phyloP scores from a whole-genome alignment of 2,888 invertebrate genomes.

The Papilio protenor region DNA sequence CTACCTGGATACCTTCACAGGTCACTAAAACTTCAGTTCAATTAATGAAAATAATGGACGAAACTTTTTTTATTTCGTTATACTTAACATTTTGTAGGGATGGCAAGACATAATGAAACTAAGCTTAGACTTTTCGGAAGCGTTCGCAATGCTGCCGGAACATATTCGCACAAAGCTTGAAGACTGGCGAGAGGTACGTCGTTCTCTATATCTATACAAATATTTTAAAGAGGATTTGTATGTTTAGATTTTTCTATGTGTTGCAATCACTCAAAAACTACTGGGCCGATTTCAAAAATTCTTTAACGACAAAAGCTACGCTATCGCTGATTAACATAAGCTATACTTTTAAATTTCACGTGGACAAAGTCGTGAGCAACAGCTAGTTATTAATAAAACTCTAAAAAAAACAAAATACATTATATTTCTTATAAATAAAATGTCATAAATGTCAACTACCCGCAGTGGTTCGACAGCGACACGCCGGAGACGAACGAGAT shows the following conservation, averaged over 20 bases:
- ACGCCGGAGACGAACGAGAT: conserved; percentile 89
- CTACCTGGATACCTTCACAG: conserved; percentile 88
- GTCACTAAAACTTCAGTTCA: conserved; percentile 52
- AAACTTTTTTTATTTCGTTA: neutral
- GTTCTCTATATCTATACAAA: neutral
- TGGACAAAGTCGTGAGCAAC: too few species aligned
- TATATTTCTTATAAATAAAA: neutral
- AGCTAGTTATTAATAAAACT: neutral
- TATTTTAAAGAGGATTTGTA: neutral
- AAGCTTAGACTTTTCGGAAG: conserved; percentile 86
- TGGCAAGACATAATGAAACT: conserved; percentile 94
- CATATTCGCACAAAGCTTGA: conserved; percentile 82
- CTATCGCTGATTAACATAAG: too few species aligned
- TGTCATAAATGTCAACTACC: neutral
- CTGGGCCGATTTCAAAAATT: too few species aligned
- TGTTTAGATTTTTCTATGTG: too few species aligned
- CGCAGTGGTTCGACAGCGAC: conserved; percentile 93
- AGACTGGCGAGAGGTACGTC: conserved; percentile 87
- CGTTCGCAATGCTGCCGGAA: conserved; percentile 87
- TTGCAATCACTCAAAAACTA: too few species aligned
- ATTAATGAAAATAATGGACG: neutral
- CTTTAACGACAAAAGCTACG: too few species aligned
- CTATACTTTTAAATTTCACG: too few species aligned
- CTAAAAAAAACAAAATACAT: neutral
- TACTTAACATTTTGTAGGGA: conserved; percentile 69